These are phyloP conservation scores for Leucophenga montana DNA, from an alignment of 2,888 invertebrate species.

Conservation along the genomic window DNA sequence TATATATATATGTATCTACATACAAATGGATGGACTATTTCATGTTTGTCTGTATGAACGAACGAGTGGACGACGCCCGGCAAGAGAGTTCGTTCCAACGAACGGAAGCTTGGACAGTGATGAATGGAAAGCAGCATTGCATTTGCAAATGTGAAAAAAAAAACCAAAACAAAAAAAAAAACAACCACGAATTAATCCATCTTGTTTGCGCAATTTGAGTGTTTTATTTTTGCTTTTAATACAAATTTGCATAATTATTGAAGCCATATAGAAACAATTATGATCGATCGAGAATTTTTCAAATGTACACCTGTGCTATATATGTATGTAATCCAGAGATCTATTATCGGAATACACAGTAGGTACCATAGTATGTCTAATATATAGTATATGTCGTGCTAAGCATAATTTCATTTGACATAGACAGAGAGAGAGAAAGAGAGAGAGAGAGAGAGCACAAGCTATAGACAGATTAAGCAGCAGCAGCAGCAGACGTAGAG, in stretches of 20 bases:
- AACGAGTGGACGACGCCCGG: background rate
- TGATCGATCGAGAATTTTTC: no score
- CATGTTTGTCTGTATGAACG: slow-evolving; percentile 33
- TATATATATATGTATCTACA: slow-evolving; percentile 16
- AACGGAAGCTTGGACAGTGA: slow-evolving; percentile 61
- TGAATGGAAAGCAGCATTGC: slow-evolving; percentile 47
- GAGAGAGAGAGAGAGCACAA: no score
- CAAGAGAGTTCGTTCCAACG: slow-evolving; percentile 2
- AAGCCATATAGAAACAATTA: no score
- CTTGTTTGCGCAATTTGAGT: no score
- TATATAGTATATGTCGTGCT: no score
- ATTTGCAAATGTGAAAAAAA: background rate
- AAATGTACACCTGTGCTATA: no score
- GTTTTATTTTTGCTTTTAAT: background rate
- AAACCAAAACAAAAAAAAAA: background rate
- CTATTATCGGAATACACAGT: no score
- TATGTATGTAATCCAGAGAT: no score
- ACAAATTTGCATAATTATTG: background rate
- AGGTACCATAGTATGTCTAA: no score
- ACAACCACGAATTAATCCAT: background rate
- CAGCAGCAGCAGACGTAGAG: slow-evolving; percentile 6
- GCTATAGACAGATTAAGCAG: no score
- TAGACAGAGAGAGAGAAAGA: no score
- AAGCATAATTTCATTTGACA: no score
- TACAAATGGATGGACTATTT: slow-evolving; percentile 18